Evolutionary conservation across 1,140 invertebrate genomes (phyloP), one percentile per base, ranked within the genome.

Genomic region (Ruditapes philippinarum): DNA sequence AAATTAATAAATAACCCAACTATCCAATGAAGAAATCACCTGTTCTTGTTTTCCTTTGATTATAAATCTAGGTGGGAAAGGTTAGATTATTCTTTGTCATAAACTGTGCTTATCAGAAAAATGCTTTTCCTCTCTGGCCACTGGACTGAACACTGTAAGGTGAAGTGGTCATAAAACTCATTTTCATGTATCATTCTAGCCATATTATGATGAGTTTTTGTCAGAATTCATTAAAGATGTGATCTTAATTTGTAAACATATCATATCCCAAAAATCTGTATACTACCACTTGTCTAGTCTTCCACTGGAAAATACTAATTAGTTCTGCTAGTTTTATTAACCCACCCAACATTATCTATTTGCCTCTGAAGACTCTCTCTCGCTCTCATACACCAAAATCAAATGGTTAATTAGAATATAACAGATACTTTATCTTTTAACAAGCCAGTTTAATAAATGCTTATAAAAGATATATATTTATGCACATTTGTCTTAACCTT

Each of bases 121-220:
- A 31, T 49, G 9, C 4, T 76, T 40, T 76, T 42, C 25, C 25
- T 28, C 42, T 45, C 25, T 31, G 65, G 9, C 28, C n/a, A 17
- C 1, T n/a, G 22, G 1, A 17, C 25, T 45, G 73, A 42, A 49
- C 45, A 1, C 40, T n/a, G 42, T 14, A 51, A 76, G 42, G 40
- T 76, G 73, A 76, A 51, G 42, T 49, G 73, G 73, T 76, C 40
- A 76, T 76, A 49, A 76, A 76, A 76, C 73, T 76, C 40, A 51
- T 76, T 31, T 76, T n/a, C 73, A 76, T 76, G 40, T 49, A 76
- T 76, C 73, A 76, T 31, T n/a, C 25, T 42, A 60, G n/a, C 17
- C 45, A 12, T 40, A 31, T 49, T 38, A 70, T 45, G 73, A 51
- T 33, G 40, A 25, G 19, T 28, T 51, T 49, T 45, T 76, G 42